Conservation (phyloP, 2,113 vertebrate species). For the Tichodroma muraria region DNA sequence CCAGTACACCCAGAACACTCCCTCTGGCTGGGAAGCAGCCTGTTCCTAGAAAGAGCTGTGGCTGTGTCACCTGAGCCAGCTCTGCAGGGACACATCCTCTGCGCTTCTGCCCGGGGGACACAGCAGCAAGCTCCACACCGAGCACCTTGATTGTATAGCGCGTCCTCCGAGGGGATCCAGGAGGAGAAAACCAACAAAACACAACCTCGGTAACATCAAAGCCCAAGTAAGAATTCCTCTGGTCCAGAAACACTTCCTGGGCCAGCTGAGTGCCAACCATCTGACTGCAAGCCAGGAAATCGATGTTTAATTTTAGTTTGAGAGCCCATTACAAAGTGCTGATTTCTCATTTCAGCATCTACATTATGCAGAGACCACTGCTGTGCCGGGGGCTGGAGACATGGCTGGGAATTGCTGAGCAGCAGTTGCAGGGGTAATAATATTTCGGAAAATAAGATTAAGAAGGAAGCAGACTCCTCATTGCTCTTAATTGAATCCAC, state of each 20-base stretch:
- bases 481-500: not conserved
- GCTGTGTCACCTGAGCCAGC: not conserved
- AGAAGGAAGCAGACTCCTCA: not conserved
- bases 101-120: accelerated
- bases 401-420: not conserved
- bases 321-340: constrained; percentile 32
- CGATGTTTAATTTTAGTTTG: not conserved
- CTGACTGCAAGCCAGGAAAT: constrained; percentile 4
- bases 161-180: not conserved
- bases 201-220: not conserved
- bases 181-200: not conserved
- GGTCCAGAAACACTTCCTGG: not conserved
- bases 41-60: not conserved
- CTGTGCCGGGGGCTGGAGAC: not conserved
- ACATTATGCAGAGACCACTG: not conserved
- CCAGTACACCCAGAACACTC: accelerated
- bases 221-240: not conserved
- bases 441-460: not conserved
- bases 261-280: not conserved
- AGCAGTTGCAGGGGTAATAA: not conserved
- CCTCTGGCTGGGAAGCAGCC: not conserved
- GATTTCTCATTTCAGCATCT: not conserved
- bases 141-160: not conserved
- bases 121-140: accelerated
- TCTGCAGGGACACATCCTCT: not conserved